A percentile compares a stretch with the other conserved stretches of the same genome.
Evolutionary conservation across 2,888 invertebrate genomes (phyloP).

Genomic region (Macaria liturata): DNA sequence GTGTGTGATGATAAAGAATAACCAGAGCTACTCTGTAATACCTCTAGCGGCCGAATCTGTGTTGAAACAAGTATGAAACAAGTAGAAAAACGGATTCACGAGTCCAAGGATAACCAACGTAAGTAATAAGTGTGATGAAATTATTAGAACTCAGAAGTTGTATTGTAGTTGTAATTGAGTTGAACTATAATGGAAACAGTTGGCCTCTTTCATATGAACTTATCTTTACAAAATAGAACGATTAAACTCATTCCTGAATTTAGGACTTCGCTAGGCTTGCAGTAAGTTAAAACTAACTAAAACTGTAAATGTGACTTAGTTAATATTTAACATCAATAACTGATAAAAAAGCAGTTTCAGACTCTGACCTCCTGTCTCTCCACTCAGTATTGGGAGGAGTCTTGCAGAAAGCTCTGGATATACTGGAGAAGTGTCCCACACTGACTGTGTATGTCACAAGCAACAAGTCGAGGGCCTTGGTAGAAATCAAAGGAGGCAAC

Average conservation of each 20-base stretch:
- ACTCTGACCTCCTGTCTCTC: conserved; percentile 79
- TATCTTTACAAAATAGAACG: no score
- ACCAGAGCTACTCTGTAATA: conserved; percentile 36
- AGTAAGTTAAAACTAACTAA: no score
- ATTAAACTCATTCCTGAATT: no score
- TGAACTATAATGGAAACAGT: no score
- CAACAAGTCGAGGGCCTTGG: conserved; percentile 67
- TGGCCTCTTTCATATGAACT: no score
- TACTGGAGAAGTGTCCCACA: conserved; percentile 83
- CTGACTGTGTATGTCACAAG: conserved; percentile 73
- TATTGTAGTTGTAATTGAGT: no score
- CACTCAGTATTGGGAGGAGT: conserved; percentile 83
- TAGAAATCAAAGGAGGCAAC: conserved; percentile 83
- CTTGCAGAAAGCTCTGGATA: conserved; percentile 83
- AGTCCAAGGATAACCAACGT: conserved; percentile 42
- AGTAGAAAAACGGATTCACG: conserved; percentile 46
- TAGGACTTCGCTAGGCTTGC: no score
- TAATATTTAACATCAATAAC: no score
- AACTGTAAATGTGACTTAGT: no score
- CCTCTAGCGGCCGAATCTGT: conserved; percentile 45
- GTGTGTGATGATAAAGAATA: no score
- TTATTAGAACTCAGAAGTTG: neutral
- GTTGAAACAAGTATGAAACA: conserved; percentile 46
- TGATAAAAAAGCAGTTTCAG: conserved; percentile 73
- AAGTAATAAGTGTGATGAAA: conserved; percentile 6